These are phyloP conservation scores for Thecocarcelia acutangulata DNA, from an alignment of 2,888 invertebrate species.

Conservation along the genomic window DNA sequence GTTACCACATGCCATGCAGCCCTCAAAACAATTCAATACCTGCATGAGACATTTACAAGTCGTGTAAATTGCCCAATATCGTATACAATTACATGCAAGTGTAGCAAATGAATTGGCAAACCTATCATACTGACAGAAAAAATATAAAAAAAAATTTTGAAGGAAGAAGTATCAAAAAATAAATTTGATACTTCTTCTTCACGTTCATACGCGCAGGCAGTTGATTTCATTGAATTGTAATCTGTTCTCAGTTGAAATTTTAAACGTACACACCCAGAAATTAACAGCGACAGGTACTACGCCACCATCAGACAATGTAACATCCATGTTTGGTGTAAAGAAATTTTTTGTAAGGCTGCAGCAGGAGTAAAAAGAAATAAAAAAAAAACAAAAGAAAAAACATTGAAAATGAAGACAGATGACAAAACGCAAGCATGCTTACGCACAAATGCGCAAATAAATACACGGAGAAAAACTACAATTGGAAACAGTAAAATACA, in stretches of 20 bases:
- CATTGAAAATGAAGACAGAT: conserved; percentile 64
- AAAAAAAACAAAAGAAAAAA: conserved; percentile 53
- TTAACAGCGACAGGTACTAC: conserved; percentile 70
- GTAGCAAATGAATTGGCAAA: not conserved
- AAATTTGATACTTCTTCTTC: conserved; percentile 40
- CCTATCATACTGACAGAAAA: not conserved
- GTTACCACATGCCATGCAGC: too few species aligned
- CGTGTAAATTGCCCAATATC: not conserved
- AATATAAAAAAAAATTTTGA: conserved; percentile 28
- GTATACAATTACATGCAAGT: not conserved
- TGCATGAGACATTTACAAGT: too few species aligned
- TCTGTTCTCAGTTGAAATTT: conserved; percentile 65
- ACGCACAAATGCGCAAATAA: conserved; percentile 59
- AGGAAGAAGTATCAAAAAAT: conserved; percentile 48
- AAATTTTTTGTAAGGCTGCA: conserved; percentile 63
- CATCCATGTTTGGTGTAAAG: conserved; percentile 36
- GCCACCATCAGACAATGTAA: conserved; percentile 47
- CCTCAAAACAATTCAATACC: too few species aligned
- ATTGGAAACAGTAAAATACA: too few species aligned
- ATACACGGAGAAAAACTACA: conserved; percentile 52
- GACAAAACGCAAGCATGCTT: conserved; percentile 55
- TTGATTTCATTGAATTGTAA: conserved; percentile 68
- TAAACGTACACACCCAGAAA: conserved; percentile 71
- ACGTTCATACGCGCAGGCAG: conserved; percentile 68
- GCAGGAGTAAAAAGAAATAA: conserved; percentile 44